Evolutionary conservation across 1,140 invertebrate genomes (phyloP), one percentile per base, ranked within the genome.

Genomic region (Megathymus violae): DNA sequence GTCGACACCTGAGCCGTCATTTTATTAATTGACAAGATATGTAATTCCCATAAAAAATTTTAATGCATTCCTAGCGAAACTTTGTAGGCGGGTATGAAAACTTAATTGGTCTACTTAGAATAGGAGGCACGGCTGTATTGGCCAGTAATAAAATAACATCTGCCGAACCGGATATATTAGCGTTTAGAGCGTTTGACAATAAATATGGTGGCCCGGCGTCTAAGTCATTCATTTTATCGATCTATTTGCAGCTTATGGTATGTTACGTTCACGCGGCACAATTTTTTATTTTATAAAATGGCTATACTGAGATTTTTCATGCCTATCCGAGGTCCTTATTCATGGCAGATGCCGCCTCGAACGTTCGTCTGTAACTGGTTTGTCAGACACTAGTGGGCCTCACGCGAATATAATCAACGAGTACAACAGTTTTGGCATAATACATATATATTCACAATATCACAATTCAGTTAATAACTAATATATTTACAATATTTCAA

Each of bases 81-180:
- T 58, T 31, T 34, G 40, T 56, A 31, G 19, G 38, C 51, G 27
- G 36, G 52, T 58, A 58, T 64, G 36, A 64, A 54, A 50, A 64
- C 22, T 46, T 66, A 61, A 60, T 59, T 66, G 58, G 22, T 56
- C 9, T 15, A 38, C 48, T 40, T 25, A 17, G 40, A 43, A 56
- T 14, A 9, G 10, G 47, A 43, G 36, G 34, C 13, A 50, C 43
- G 38, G 36, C 31, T 31, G 22, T 31, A 56, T 56, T 41, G 43
- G 52, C 52, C 40, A 41, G 34, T 40, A 43, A 52, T 43, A 60
- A 54, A 59, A 60, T 15, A 41, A 60, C 71, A 76, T 74, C 74
- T 76, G 74, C 66, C 59, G 16, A 52, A 64, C 68, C 66, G 66
- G 68, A 62, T 61, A 64, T 56, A n/a, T 25, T 34, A 56, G 47